Percentiles rank a stretch among this genome's conserved stretches.
phyloP scores from a whole-genome alignment of 2,797 vertebrate species.

The Muscicapa comitata region DNA sequence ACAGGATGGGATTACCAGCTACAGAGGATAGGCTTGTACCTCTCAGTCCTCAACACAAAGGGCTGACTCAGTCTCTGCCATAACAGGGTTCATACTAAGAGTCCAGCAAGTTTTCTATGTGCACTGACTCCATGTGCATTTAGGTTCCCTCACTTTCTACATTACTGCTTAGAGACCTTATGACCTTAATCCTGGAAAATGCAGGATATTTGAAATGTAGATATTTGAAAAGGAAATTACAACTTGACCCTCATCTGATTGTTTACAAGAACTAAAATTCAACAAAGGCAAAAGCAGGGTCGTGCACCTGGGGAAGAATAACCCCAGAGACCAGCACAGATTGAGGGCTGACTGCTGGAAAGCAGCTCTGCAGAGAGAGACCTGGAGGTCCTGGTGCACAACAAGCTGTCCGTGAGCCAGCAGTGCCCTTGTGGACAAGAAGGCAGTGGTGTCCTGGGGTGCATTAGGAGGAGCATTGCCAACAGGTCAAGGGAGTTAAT shows the following conservation, averaged over 20 bases:
- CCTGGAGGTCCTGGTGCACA: not conserved
- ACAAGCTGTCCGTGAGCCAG: not conserved
- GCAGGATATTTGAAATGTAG: not conserved
- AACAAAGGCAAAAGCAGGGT: not conserved
- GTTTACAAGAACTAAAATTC: not conserved
- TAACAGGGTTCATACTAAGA: not conserved
- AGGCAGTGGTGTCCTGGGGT: too few relatives aligned
- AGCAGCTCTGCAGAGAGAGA: not conserved
- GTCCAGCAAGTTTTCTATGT: not conserved
- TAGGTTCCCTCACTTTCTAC: not conserved
- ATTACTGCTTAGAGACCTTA: not conserved
- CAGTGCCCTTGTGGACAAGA: too few relatives aligned
- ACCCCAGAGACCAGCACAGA: not conserved
- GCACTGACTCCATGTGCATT: not conserved
- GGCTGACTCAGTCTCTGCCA: not conserved
- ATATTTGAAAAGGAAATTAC: not conserved
- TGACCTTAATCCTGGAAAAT: not conserved
- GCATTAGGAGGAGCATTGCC: not conserved
- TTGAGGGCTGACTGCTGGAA: not conserved
- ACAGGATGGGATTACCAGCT: not conserved
- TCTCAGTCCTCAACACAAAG: not conserved
- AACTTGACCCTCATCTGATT: not conserved
- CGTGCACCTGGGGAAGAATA: not conserved
- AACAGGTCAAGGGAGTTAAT: not conserved
- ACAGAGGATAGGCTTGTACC: not conserved